Conservation (phyloP, 2,888 invertebrate genomes). For the Neelides folsomi region DNA sequence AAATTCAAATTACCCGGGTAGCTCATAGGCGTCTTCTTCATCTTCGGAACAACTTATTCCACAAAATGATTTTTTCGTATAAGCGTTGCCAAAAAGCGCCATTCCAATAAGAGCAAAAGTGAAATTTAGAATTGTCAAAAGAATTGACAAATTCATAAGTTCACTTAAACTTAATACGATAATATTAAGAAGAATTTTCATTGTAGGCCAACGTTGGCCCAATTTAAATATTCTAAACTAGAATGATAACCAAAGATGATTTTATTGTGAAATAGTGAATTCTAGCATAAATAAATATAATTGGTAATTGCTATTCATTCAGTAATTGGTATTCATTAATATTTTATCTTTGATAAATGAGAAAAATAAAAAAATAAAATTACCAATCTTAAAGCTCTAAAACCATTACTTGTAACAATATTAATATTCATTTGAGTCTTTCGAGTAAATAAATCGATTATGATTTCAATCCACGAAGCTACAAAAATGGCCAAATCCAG, state of each 20-base stretch:
- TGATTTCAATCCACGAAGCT: constrained; percentile 38
- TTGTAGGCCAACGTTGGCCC: constrained; percentile 94
- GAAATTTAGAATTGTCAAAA: constrained; percentile 89
- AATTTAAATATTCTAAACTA: constrained; percentile 82
- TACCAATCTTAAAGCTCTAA: constrained; percentile 78
- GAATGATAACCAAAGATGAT: no score
- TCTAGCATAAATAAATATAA: not conserved
- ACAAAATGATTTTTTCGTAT: constrained; percentile 72
- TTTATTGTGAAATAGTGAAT: no score
- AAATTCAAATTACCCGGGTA: not conserved
- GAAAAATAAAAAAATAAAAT: no score
- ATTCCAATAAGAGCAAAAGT: constrained; percentile 96
- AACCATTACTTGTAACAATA: constrained; percentile 83
- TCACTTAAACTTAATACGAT: constrained; percentile 92
- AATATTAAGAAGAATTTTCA: constrained; percentile 89
- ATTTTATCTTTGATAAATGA: not conserved
- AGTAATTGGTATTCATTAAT: no score
- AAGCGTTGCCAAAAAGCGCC: constrained; percentile 86
- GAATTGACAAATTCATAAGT: constrained; percentile 85
- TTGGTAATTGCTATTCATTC: no score
- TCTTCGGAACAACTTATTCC: constrained; percentile 37
- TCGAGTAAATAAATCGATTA: no score
- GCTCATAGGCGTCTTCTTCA: no score
- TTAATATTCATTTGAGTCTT: no score
- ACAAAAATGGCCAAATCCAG: constrained; percentile 92